Evolutionary conservation across 1,140 invertebrate genomes (phyloP).

Genomic region (Lepidotrigona ventralis): DNA sequence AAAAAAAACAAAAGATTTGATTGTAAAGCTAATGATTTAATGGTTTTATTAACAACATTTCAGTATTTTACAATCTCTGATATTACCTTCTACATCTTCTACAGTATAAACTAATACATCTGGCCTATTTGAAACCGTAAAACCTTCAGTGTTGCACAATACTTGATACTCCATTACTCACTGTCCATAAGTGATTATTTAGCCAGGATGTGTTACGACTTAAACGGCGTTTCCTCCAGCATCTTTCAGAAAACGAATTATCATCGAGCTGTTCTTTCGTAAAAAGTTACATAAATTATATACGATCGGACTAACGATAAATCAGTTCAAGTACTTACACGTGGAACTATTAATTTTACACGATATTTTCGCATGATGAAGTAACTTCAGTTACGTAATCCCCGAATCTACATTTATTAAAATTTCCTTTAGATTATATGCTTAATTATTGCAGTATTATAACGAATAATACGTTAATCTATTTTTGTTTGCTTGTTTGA

Average conservation of each 20-base stretch:
- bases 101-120: neutral
- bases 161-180: neutral
- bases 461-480: neutral
- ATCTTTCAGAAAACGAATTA: neutral
- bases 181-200: neutral
- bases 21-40: neutral
- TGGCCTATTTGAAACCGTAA: neutral
- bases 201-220: neutral
- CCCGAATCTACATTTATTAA: neutral
- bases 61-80: neutral
- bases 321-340: neutral
- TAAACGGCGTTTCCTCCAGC: neutral
- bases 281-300: neutral
- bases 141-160: constrained; percentile 21
- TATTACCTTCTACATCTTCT: neutral
- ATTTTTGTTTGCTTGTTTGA: neutral
- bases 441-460: neutral
- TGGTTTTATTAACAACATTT: too few species aligned
- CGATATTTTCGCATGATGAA: neutral
- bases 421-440: too few species aligned
- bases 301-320: neutral
- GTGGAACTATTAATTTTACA: neutral
- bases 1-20: neutral
- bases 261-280: neutral
- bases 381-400: neutral